Evolutionary conservation across 1,140 invertebrate genomes (phyloP), one percentile per base, ranked within the genome.

Genomic region (Periplaneta americana): DNA sequence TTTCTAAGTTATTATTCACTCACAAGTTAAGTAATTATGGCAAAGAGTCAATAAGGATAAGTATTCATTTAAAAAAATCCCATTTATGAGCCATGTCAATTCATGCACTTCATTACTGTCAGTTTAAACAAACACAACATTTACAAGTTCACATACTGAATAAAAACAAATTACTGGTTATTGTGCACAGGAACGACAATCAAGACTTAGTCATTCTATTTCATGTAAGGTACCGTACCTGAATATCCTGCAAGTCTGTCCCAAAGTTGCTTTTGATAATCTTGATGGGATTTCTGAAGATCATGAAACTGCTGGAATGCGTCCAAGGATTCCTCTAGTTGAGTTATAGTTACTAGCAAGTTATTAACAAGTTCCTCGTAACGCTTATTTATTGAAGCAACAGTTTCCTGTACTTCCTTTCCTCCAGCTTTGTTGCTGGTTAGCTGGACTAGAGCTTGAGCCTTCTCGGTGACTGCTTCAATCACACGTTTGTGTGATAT

Each of bases 391-490:
- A 96, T 91, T 17, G 92, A 91, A 83, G 92, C 87, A 74, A 95
- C 93, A 34, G 93, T 93, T 22, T 92, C 90, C 79, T 92, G 90
- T 80, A 95, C 91, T 85, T 94, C 91, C 6, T 78, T 75, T 22
- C 74, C 81, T 15, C 37, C 79, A 11, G 35, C 75, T 34, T 78
- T 74, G 31, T 85, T 84, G 84, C 91, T 92, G 79, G 89, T 91
- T 74, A 91, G 88, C 87, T 89, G 91, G 84, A 87, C 90, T 81
- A 96, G 85, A 76, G 89, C 91, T 84, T 95, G 93, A 0, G 96
- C 96, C 89, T 97, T 98, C 86, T 98, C 96, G 10, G 94, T 94
- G 1, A 98, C 92, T 82, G 94, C 93, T 88, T 98, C 97, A 75
- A 99, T 93, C 34, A 97, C 92, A 82, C 97, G 90, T 87, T 97